Conservation (phyloP, 1,140 invertebrate species). For the Drosophila arizonae region DNA sequence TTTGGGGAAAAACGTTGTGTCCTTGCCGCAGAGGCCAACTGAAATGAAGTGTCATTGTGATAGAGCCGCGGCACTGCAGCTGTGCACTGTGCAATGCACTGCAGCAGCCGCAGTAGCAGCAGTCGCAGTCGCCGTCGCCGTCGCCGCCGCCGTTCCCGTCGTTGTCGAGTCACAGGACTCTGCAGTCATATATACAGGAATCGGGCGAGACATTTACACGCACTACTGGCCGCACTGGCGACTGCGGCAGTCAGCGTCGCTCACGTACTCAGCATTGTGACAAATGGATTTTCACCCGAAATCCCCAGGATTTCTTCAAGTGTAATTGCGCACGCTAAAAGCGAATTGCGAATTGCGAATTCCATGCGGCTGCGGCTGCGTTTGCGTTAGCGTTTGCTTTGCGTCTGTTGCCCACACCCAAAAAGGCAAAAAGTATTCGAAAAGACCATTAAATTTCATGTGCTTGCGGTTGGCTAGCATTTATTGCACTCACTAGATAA, state of each 20-base stretch:
- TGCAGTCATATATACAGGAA: conserved; percentile 44
- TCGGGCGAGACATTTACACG: conserved; percentile 74
- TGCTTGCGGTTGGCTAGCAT: conserved; percentile 43
- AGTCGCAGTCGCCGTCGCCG: neutral
- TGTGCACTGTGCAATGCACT: conserved; percentile 23
- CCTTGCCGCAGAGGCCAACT: conserved; percentile 70
- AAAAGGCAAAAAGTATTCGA: conserved; percentile 30
- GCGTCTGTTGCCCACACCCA: neutral
- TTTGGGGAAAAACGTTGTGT: conserved; percentile 58
- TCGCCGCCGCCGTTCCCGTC: conserved; percentile 9
- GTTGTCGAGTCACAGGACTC: conserved; percentile 36
- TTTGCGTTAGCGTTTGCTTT: conserved; percentile 3
- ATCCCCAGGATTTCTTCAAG: conserved; percentile 80
- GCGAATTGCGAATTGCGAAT: conserved; percentile 57
- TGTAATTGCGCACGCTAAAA: conserved; percentile 79
- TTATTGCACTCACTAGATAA: conserved; percentile 63
- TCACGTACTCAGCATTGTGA: conserved; percentile 79
- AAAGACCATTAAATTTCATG: conserved; percentile 66
- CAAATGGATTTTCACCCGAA: conserved; percentile 79
- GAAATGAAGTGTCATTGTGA: conserved; percentile 80
- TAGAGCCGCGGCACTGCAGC: conserved; percentile 68
- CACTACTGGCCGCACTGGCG: conserved; percentile 52
- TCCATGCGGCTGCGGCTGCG: conserved; percentile 14
- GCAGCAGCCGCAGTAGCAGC: conserved; percentile 20
- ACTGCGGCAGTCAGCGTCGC: conserved; percentile 53